Evolutionary conservation across 2,888 invertebrate species (phyloP).

Genomic region (Sceliomorpha sp.): DNA sequence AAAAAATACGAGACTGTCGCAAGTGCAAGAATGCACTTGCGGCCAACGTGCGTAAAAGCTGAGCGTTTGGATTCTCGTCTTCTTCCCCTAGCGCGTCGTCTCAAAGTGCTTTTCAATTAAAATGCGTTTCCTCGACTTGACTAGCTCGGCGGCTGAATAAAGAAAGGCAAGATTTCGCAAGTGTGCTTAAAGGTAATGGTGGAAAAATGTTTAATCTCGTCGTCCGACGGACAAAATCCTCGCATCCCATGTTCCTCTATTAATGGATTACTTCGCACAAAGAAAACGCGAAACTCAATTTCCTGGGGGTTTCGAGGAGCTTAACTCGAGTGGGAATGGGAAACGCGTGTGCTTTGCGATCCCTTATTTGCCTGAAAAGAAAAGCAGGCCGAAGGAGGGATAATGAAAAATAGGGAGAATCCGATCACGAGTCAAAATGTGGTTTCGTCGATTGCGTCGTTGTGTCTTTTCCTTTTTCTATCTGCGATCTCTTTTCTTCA

Average conservation of each 20-base stretch:
- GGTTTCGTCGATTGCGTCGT: conserved; percentile 17
- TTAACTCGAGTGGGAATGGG: conserved; percentile 38
- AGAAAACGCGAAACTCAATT: conserved; percentile 48
- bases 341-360: conserved; percentile 43
- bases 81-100: too few species aligned
- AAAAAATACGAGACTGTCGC: too few species aligned
- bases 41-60: too few species aligned
- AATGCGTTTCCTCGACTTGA: too few species aligned
- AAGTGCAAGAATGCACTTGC: too few species aligned
- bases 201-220: conserved; percentile 38
- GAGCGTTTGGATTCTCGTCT: too few species aligned
- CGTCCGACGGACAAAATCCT: neutral
- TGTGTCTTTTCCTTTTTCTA: conserved; percentile 20
- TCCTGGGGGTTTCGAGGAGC: conserved; percentile 32
- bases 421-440: conserved; percentile 41
- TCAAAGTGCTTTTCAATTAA: too few species aligned
- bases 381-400: conserved; percentile 19
- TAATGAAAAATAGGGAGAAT: conserved; percentile 47
- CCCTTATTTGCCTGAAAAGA: conserved; percentile 42
- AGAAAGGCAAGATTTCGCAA: too few species aligned
- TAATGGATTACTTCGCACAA: conserved; percentile 52
- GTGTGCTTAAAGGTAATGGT: conserved; percentile 26
- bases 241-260: conserved; percentile 48
- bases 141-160: too few species aligned
- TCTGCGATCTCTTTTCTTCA: neutral